These are phyloP conservation scores for Australoheros facetus DNA, from an alignment of 2,797 vertebrate species.

Conservation along the genomic window DNA sequence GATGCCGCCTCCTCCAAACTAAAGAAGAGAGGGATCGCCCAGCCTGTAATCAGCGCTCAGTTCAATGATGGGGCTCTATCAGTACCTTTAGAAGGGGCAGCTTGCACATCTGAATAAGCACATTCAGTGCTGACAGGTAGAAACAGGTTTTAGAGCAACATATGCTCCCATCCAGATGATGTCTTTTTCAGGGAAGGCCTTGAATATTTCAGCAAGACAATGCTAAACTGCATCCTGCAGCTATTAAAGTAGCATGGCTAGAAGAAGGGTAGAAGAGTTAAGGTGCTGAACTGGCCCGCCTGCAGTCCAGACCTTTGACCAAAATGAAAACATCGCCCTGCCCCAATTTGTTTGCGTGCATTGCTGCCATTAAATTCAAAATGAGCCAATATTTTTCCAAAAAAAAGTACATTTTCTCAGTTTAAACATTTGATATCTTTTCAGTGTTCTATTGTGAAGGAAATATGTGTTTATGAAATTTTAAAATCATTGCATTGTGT, in stretches of 20 bases:
- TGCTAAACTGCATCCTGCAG: background rate
- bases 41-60: background rate
- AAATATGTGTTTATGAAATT: background rate
- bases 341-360: background rate
- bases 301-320: background rate
- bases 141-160: background rate
- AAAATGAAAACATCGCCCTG: background rate
- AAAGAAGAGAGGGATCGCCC: background rate
- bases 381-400: background rate
- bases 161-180: background rate
- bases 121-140: background rate
- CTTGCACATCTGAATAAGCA: fast-evolving
- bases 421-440: background rate
- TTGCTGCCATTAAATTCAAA: background rate
- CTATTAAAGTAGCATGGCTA: background rate
- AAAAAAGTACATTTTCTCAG: background rate
- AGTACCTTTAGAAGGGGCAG: background rate
- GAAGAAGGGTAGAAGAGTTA: background rate
- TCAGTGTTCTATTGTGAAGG: background rate
- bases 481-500: background rate
- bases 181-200: background rate
- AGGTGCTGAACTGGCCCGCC: background rate
- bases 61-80: background rate
- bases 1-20: background rate
- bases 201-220: background rate